Evolutionary conservation across 2,797 vertebrate genomes (phyloP).

Genomic region (Lacerta agilis): DNA sequence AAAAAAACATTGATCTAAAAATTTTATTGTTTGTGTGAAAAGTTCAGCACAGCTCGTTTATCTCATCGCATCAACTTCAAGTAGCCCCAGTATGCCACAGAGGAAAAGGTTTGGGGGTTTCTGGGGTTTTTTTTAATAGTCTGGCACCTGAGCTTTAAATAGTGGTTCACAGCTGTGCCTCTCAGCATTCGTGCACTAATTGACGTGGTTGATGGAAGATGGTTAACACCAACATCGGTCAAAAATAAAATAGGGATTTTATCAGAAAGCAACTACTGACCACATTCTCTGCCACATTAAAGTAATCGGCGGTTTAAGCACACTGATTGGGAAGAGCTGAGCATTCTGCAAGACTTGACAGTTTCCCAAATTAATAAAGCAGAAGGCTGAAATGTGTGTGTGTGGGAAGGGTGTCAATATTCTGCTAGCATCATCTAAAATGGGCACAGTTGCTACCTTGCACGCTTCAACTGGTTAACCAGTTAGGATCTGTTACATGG

Average conservation of each 20-base stretch:
- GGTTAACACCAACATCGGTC: neutral
- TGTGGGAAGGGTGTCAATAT: neutral
- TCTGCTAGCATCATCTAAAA: neutral
- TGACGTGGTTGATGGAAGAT: neutral
- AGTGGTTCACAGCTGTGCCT: neutral
- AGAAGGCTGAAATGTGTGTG: neutral
- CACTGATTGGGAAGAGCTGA: neutral
- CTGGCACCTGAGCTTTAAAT: conserved; percentile 7
- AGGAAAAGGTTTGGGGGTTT: neutral
- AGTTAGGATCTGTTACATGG: too few species aligned
- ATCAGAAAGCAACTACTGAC: conserved; percentile 11
- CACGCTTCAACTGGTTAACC: neutral
- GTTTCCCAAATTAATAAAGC: neutral
- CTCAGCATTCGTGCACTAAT: conserved; percentile 13
- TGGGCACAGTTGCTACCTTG: neutral
- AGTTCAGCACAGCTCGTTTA: neutral
- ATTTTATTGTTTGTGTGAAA: neutral
- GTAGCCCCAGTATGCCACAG: neutral
- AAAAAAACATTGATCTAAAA: conserved; percentile 20
- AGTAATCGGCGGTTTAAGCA: neutral
- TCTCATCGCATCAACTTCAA: neutral
- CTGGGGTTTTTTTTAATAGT: neutral
- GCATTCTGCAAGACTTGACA: neutral
- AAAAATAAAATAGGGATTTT: conserved; percentile 29
- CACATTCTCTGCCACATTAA: neutral